Conservation (phyloP, 2,113 vertebrate genomes). For the Girardinichthys multiradiatus region DNA sequence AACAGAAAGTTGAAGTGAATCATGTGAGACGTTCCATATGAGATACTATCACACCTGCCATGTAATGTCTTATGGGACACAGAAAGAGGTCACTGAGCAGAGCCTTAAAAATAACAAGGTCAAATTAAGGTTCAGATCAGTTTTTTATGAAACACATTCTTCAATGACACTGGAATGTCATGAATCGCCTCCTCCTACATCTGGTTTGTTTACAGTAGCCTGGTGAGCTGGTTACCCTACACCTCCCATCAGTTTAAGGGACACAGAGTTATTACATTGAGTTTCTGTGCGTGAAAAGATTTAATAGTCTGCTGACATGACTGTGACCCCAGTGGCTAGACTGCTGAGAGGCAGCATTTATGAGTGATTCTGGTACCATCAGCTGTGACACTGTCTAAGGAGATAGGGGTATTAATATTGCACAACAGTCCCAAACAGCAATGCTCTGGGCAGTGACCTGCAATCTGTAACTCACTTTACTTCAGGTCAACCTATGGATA, state of each 20-base stretch:
- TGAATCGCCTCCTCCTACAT: conserved; percentile 43
- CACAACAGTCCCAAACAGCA: conserved; percentile 37
- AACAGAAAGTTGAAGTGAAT: conserved; percentile 34
- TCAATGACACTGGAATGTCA: too few relatives aligned
- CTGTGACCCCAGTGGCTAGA: conserved; percentile 12
- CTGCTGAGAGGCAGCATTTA: conserved; percentile 36
- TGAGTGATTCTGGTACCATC: conserved; percentile 5
- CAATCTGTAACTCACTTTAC: conserved; percentile 24
- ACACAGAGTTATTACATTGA: background rate
- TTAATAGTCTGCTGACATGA: conserved; percentile 29
- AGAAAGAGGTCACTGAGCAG: background rate
- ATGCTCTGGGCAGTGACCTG: conserved; percentile 13
- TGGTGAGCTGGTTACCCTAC: conserved; percentile 4
- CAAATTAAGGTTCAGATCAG: background rate
- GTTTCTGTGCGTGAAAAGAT: conserved; percentile 1
- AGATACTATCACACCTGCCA: conserved; percentile 31
- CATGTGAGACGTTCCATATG: conserved; percentile 42
- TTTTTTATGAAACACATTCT: conserved; percentile 2
- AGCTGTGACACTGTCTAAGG: conserved; percentile 4
- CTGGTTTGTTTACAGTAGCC: conserved; percentile 10
- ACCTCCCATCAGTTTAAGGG: background rate
- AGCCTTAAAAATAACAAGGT: background rate
- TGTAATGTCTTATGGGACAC: conserved; percentile 9
- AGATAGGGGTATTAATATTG: conserved; percentile 48
- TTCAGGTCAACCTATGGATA: conserved; percentile 19